phyloP scores from a whole-genome alignment of 2,888 invertebrate genomes.

The Epiperipatus broadwayi region DNA sequence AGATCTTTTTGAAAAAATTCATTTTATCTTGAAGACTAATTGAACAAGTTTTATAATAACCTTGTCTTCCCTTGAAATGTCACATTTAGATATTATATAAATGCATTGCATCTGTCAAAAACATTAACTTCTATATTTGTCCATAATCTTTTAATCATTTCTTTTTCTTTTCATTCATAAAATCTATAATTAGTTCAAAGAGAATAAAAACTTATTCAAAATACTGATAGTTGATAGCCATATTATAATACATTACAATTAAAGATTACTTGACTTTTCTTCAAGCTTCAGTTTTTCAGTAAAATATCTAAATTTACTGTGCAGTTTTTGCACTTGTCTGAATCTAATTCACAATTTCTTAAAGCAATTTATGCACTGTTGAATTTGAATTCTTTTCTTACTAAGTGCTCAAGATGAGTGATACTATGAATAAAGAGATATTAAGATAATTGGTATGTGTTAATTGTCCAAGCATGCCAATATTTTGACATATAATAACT shows the following conservation, averaged over 20 bases:
- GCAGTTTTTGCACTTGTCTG: constrained; percentile 6
- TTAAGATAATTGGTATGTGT: no score
- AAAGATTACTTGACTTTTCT: constrained; percentile 6
- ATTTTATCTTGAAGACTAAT: constrained; percentile 9
- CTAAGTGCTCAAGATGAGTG: no score
- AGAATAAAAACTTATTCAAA: constrained; percentile 10
- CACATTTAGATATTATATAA: constrained; percentile 7
- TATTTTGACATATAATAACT: no score
- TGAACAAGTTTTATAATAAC: constrained; percentile 5
- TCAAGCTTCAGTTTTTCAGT: constrained; percentile 3
- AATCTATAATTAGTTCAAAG: constrained; percentile 4
- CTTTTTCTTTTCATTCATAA: constrained; percentile 7
- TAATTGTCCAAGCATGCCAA: no score
- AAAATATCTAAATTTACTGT: constrained; percentile 8
- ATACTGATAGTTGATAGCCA: background rate
- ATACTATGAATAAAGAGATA: no score
- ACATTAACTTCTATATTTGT: constrained; percentile 7
- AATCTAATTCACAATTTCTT: constrained; percentile 5
- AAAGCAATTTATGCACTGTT: no score
- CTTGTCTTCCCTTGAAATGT: background rate
- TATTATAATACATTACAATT: constrained; percentile 4
- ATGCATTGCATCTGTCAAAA: constrained; percentile 9
- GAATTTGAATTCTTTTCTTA: no score
- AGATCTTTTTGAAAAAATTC: constrained; percentile 10
- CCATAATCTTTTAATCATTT: constrained; percentile 5